These are phyloP conservation scores for Spilarctia lutea DNA, from an alignment of 2,888 invertebrate species.

Conservation along the genomic window DNA sequence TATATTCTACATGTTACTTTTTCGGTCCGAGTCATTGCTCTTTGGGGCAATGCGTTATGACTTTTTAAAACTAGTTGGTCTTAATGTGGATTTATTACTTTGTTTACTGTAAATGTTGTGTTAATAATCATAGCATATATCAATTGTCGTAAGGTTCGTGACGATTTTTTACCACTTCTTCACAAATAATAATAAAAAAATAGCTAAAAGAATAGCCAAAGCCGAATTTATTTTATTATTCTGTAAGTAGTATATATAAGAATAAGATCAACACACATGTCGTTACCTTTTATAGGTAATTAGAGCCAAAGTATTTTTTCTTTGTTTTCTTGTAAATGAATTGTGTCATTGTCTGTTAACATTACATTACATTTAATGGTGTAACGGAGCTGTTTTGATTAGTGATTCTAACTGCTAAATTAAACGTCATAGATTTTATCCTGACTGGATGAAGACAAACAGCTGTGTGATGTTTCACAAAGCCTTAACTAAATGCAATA, in stretches of 20 bases:
- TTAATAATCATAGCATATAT: not conserved
- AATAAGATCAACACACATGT: not conserved
- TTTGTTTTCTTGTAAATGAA: not conserved
- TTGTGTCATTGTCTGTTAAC: not conserved
- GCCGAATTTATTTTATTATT: too few relatives aligned
- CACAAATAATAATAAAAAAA: not conserved
- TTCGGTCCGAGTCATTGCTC: not conserved
- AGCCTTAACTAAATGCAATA: not conserved
- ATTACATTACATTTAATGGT: not conserved
- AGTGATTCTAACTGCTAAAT: not conserved
- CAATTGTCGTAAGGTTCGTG: not conserved
- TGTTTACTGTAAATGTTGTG: not conserved
- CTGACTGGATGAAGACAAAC: not conserved
- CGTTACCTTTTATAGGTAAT: not conserved
- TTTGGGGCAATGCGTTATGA: not conserved
- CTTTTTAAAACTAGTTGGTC: not conserved
- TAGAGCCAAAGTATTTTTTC: not conserved
- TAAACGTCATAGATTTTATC: not conserved
- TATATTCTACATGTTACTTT: not conserved
- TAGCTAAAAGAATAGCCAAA: too few relatives aligned
- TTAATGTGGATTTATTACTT: not conserved
- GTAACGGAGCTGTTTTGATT: not conserved
- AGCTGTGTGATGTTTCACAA: too few relatives aligned
- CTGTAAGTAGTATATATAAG: not conserved
- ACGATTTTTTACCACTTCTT: not conserved